These are phyloP conservation scores for Myopa tessellatipennis DNA, from an alignment of 2,888 invertebrate species.

Conservation along the genomic window DNA sequence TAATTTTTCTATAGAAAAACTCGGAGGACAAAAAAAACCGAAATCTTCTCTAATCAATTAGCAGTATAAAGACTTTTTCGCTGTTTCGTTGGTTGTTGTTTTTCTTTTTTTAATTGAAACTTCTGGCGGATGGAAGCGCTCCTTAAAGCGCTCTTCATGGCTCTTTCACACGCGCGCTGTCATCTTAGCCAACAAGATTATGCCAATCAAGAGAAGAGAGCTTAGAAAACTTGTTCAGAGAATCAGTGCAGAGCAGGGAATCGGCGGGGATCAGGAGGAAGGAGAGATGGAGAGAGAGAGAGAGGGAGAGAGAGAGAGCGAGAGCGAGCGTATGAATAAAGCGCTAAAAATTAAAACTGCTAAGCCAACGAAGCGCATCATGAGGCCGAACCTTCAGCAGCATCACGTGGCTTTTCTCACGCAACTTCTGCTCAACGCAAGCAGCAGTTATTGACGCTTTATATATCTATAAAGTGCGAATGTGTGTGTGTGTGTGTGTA, in stretches of 20 bases:
- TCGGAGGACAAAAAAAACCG: neutral
- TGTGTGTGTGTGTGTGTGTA: neutral
- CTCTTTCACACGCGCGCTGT: slow-evolving; percentile 27
- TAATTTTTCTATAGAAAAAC: too few species aligned
- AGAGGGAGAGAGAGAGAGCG: neutral
- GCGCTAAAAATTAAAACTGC: slow-evolving; percentile 17
- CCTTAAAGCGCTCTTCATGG: slow-evolving; percentile 28
- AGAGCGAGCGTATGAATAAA: neutral
- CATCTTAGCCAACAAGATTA: slow-evolving; percentile 46
- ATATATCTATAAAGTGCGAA: neutral
- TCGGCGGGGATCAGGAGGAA: neutral
- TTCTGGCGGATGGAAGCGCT: neutral
- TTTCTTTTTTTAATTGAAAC: neutral
- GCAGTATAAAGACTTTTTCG: neutral
- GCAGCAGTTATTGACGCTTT: neutral
- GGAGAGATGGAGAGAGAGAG: neutral
- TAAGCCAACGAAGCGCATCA: slow-evolving; percentile 24
- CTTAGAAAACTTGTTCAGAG: slow-evolving; percentile 43
- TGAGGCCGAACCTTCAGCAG: neutral
- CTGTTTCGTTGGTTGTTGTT: neutral
- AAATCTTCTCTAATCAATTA: neutral
- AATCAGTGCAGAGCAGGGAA: neutral
- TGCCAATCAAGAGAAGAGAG: slow-evolving; percentile 51
- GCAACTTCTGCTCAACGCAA: slow-evolving; percentile 18
- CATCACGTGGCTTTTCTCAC: slow-evolving; percentile 36